Conservation (phyloP, 2,888 invertebrate species). For the Encarsia formosa region DNA sequence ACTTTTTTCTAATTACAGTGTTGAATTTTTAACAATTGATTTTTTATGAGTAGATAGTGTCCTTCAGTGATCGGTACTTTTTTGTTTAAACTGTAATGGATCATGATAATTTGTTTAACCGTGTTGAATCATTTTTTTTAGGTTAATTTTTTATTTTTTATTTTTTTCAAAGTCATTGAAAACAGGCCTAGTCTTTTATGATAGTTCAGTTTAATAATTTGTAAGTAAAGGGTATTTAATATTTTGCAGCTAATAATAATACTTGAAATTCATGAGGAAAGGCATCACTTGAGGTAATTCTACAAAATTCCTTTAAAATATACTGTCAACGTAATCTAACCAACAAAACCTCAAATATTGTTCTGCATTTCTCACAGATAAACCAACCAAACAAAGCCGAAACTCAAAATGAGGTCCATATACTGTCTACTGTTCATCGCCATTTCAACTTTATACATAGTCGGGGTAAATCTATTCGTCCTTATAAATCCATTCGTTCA, state of each 20-base stretch:
- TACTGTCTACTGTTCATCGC: constrained; percentile 16
- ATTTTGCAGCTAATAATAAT: background rate
- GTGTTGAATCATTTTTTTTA: too few species aligned
- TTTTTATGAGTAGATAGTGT: too few species aligned
- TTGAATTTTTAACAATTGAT: too few species aligned
- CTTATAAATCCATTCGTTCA: too few species aligned
- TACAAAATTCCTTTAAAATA: background rate
- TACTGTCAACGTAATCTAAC: constrained; percentile 18
- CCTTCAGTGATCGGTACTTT: too few species aligned
- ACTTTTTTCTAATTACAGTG: too few species aligned
- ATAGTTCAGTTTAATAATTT: background rate
- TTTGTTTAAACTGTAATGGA: too few species aligned
- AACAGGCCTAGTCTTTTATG: too few species aligned
- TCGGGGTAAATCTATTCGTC: constrained; percentile 13
- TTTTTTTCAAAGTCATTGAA: too few species aligned
- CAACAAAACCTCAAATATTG: background rate
- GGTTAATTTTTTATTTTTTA: too few species aligned
- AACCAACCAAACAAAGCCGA: background rate
- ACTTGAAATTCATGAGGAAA: constrained; percentile 17
- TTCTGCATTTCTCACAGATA: too few species aligned
- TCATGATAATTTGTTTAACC: too few species aligned
- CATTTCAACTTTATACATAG: constrained; percentile 4
- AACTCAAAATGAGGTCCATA: constrained; percentile 15
- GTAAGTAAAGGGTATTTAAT: background rate
- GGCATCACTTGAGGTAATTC: constrained; percentile 12